phyloP scores from a whole-genome alignment of 1,140 invertebrate genomes.

The Drosophila subobscura region DNA sequence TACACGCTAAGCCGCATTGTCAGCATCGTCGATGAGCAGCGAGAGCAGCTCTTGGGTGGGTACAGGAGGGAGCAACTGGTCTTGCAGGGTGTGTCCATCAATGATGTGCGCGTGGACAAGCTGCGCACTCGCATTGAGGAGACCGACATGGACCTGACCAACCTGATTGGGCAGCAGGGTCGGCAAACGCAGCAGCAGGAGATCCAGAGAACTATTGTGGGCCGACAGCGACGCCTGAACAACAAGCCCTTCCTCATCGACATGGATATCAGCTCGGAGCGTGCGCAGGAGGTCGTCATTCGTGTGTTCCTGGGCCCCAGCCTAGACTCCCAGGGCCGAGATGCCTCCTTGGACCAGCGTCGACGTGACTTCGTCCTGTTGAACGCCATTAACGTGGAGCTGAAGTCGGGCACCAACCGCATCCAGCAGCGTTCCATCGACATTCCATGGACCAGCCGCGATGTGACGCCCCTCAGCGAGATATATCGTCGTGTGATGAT shows the following conservation, averaged over 20 bases:
- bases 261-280: constrained; percentile 84
- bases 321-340: constrained; percentile 84
- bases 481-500: constrained; percentile 85
- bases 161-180: constrained; percentile 76
- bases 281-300: constrained; percentile 83
- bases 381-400: constrained; percentile 87
- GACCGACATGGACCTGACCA: constrained; percentile 62
- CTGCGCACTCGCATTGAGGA: constrained; percentile 68
- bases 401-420: constrained; percentile 87
- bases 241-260: constrained; percentile 87
- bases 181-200: neutral
- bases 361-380: constrained; percentile 87
- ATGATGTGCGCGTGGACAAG: constrained; percentile 85
- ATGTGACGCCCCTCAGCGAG: constrained; percentile 86
- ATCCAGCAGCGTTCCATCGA: constrained; percentile 87
- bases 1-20: constrained; percentile 86
- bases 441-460: constrained; percentile 86
- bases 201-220: constrained; percentile 33
- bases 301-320: constrained; percentile 86
- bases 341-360: constrained; percentile 85
- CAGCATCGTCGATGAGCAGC: constrained; percentile 84
- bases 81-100: constrained; percentile 86
- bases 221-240: constrained; percentile 85
- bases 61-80: constrained; percentile 85
- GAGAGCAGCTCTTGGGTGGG: constrained; percentile 85